Evolutionary conservation across 92 coral and sea anemone species (phyloP), one percentile per base, ranked within the genome.

Genomic region (Parazoanthus swiftii): DNA sequence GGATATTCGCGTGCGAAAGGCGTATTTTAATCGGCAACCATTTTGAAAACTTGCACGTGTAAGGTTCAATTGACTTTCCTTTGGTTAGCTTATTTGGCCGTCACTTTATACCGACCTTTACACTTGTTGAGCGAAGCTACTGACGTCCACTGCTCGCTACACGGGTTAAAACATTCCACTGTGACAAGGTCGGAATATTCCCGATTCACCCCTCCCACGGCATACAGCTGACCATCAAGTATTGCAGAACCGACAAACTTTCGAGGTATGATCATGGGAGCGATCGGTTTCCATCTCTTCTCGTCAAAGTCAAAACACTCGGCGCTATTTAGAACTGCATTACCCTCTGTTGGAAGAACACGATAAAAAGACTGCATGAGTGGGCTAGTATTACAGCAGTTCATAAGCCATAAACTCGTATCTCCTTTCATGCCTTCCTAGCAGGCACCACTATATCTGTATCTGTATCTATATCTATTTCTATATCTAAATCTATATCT

Each of bases 171-270:
- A 88, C 97, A 91, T 90, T 97, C 99, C 70, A 93, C 97, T 1
- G 99, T 97, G 70, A 95, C 99, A 14, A 97, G 92, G 87, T 97
- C 99, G 68, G 98, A 92, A 78, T 95, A 95, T 63, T 97, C 98
- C 23, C 91, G 92, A 70, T 97, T 97, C 59, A 97, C 93, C 42
- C 99, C 99, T 89, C 99, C 99, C 9, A 95, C 98, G 36, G 97
- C 99, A 93, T 97, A 97, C 94, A 97, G 92, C 95, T 93, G 97
- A 92, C 96, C 98, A 90, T 97, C 99, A 87, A 97, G 97, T 78
- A 95, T 74, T 39, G 98, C 99, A 42, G 95, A 88, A 16, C 98
- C 99, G 23, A 95, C 97, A 77, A 79, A 93, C 90, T 97, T 97
- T 70, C 99, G 90, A 5, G 99, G 94, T 65, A 95, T 92, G 77